Evolutionary conservation across 1,140 invertebrate species (phyloP).

Genomic region (Bilobella aurantiaca): DNA sequence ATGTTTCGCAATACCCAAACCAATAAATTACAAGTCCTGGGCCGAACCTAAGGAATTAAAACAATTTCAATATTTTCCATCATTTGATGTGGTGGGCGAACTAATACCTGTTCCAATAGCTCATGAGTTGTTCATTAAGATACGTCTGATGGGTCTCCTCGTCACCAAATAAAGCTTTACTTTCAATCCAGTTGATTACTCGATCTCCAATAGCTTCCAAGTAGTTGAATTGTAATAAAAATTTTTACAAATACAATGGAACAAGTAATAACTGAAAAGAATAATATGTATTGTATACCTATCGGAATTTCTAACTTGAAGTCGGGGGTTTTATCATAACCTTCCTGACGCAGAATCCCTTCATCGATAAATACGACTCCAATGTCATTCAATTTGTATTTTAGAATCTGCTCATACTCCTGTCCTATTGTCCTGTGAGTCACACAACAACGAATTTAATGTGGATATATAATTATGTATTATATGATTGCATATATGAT

Average conservation of each 20-base stretch:
- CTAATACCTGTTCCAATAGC: constrained; percentile 76
- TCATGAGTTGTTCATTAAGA: constrained; percentile 71
- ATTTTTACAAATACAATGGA: too few species aligned
- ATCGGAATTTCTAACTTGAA: constrained; percentile 82
- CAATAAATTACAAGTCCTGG: constrained; percentile 90
- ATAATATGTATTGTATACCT: constrained; percentile 35
- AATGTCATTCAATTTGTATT: constrained; percentile 47
- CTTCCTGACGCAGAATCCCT: constrained; percentile 61
- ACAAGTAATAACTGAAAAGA: constrained; percentile 1
- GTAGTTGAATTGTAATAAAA: too few species aligned
- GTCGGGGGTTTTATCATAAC: constrained; percentile 93
- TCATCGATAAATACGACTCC: constrained; percentile 68
- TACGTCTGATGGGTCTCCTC: constrained; percentile 69
- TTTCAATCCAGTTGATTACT: constrained; percentile 92
- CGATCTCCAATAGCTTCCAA: constrained; percentile 65
- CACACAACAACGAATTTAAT: background rate
- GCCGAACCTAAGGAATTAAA: constrained; percentile 59
- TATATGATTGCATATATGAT: background rate
- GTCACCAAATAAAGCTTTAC: constrained; percentile 87
- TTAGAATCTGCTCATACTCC: constrained; percentile 62
- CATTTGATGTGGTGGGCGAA: constrained; percentile 10
- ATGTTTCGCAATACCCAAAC: constrained; percentile 77
- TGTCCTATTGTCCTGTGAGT: constrained; percentile 55
- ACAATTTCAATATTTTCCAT: constrained; percentile 6
- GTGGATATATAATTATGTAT: background rate